phyloP scores from a whole-genome alignment of 2,888 invertebrate genomes.

The Seira musarum region DNA sequence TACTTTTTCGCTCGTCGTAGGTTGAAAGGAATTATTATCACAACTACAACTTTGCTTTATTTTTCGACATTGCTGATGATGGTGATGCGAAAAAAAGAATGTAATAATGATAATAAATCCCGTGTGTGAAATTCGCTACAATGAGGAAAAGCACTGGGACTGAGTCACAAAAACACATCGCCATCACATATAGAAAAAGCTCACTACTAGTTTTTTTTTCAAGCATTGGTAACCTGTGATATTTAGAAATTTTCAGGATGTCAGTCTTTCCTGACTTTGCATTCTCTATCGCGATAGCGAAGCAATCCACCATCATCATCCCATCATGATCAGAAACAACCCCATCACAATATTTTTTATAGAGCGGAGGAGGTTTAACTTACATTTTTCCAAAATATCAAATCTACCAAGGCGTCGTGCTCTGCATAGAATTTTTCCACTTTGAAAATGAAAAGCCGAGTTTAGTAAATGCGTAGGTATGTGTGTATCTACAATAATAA shows the following conservation, averaged over 20 bases:
- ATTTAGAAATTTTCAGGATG: constrained; percentile 4
- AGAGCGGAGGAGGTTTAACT: constrained; percentile 3
- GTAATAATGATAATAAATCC: constrained; percentile 8
- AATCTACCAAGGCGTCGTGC: neutral
- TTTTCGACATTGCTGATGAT: neutral
- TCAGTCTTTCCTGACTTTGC: neutral
- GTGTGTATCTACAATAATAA: neutral
- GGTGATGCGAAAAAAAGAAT: neutral
- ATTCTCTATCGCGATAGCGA: no score
- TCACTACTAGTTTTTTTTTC: neutral
- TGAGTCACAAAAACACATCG: neutral
- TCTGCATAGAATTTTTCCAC: neutral
- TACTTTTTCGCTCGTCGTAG: neutral
- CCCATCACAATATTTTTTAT: constrained; percentile 4
- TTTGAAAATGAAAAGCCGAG: constrained; percentile 5
- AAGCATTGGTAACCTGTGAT: neutral
- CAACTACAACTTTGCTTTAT: no score
- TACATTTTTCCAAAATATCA: neutral
- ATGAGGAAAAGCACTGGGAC: neutral
- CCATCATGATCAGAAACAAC: no score
- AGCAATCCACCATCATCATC: neutral
- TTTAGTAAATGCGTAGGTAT: neutral
- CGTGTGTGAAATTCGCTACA: neutral
- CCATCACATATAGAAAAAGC: neutral
- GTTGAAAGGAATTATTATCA: neutral